phyloP scores from a whole-genome alignment of 2,797 vertebrate genomes.

The Erethizon dorsatum region DNA sequence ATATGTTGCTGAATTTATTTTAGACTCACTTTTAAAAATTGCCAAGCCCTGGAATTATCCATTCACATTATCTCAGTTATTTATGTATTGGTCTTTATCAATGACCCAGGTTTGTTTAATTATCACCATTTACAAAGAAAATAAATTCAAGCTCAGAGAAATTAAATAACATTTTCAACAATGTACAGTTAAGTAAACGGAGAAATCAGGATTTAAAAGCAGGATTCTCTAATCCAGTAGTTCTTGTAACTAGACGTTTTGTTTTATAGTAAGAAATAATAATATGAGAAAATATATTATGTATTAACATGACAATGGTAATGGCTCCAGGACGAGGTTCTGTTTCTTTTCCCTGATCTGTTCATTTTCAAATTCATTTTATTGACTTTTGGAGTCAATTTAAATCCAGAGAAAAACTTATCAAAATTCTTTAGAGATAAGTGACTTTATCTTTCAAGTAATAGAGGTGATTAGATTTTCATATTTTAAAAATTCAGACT shows the following conservation, averaged over 20 bases:
- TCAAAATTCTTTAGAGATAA: slow-evolving; percentile 27
- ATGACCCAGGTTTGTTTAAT: background rate
- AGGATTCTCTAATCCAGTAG: background rate
- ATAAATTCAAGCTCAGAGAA: background rate
- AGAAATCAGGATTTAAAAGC: background rate
- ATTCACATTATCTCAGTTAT: background rate
- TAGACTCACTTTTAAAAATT: background rate
- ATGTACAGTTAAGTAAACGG: background rate
- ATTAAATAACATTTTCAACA: background rate
- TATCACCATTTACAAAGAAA: background rate
- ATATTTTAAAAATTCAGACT: background rate
- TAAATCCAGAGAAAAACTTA: slow-evolving; percentile 31
- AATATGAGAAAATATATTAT: background rate
- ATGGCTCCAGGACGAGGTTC: background rate
- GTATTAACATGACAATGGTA: background rate
- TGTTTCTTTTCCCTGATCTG: background rate
- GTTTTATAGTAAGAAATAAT: background rate
- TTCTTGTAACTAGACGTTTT: background rate
- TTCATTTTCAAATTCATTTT: slow-evolving; percentile 24
- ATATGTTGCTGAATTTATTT: background rate
- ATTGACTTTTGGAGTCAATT: slow-evolving; percentile 12
- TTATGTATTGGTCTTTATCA: background rate
- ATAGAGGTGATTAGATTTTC: slow-evolving; percentile 39
- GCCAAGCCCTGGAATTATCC: background rate
- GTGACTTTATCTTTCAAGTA: slow-evolving; percentile 24